These are phyloP conservation scores for Lethrus apterus DNA, from an alignment of 1,140 invertebrate genomes.

Conservation along the genomic window DNA sequence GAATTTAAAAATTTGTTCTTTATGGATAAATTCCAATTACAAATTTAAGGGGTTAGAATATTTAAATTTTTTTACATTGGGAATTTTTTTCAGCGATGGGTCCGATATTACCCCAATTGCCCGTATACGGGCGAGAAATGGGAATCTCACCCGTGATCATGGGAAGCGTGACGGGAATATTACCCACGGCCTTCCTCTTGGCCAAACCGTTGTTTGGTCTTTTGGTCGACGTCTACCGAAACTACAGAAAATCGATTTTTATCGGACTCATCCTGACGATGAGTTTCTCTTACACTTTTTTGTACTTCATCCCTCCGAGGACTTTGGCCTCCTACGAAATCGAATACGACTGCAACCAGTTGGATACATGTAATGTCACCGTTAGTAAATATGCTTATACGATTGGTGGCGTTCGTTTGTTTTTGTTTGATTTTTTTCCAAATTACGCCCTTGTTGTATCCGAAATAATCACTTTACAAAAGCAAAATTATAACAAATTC, in stretches of 20 bases:
- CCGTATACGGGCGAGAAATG: constrained; percentile 66
- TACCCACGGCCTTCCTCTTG: constrained; percentile 63
- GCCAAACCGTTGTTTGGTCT: constrained; percentile 67
- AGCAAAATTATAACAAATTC: no score
- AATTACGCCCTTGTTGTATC: no score
- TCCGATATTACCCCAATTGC: constrained; percentile 64
- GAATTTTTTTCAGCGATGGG: constrained; percentile 58
- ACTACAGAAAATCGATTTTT: constrained; percentile 61
- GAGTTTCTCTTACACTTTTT: constrained; percentile 51
- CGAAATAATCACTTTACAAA: no score
- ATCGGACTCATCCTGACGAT: constrained; percentile 54
- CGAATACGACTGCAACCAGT: constrained; percentile 28
- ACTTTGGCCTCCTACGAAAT: constrained; percentile 30
- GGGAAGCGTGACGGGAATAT: constrained; percentile 60
- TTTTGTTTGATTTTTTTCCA: no score
- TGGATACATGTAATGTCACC: constrained; percentile 37
- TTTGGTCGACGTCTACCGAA: constrained; percentile 56
- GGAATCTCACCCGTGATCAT: constrained; percentile 64
- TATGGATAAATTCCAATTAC: no score
- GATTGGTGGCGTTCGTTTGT: no score
- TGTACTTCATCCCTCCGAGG: constrained; percentile 56
- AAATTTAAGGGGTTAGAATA: no score
- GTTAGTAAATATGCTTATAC: constrained; percentile 34
- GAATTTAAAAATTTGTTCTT: no score
- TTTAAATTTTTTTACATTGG: constrained; percentile 3